Evolutionary conservation across 2,888 invertebrate genomes (phyloP), one percentile per base, ranked within the genome.

Genomic region (Drosophila eohydei): DNA sequence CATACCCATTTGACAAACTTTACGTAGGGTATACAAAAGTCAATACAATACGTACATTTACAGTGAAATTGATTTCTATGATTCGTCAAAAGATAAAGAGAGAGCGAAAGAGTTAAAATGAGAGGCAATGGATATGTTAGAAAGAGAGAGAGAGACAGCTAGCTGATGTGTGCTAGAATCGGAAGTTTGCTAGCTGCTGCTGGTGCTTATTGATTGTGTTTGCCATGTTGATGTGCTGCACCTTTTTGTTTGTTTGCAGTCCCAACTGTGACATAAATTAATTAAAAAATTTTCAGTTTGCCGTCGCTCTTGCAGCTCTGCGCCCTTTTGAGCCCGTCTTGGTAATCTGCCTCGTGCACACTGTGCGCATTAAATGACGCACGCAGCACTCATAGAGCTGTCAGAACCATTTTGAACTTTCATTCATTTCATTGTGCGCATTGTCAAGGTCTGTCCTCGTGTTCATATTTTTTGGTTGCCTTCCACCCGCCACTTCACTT

Each of bases 11-110:
- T 4, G 7, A 6, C 36, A 48, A 1, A 34, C 16, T 46, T 52
- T 4, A 7, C 38, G 4, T 36, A 63, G 79, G 60, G 70, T 70
- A 73, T 68, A 12, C 6, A 40, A 50, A 36, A 41, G 58, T 61
- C 71, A 71, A 79, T 57, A 61, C 41, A 52, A 79, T 64, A 68
- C 62, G 48, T 56, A 63, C 71, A 75, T 75, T 71, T 62, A 34
- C 50, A 62, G 64, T 21, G 36, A 75, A 80, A 80, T 80, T 71
- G 78, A 75, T 71, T 80, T 80, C 59, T 48, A 66, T 79, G 69
- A 78, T 77, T 78, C 69, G 38, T 52, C 58, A 67, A 54, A 36
- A 46, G 51, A 12, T 14, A 21, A 16, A 9, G 41, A 14, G 55
- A 2, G 26, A 46, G 26, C 21, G 14, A 0, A 5, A 16, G 30